Percentiles rank a stretch among this genome's conserved stretches.
Evolutionary conservation across 1,140 invertebrate genomes (phyloP).

Genomic region (Tetragnatha versicolor): DNA sequence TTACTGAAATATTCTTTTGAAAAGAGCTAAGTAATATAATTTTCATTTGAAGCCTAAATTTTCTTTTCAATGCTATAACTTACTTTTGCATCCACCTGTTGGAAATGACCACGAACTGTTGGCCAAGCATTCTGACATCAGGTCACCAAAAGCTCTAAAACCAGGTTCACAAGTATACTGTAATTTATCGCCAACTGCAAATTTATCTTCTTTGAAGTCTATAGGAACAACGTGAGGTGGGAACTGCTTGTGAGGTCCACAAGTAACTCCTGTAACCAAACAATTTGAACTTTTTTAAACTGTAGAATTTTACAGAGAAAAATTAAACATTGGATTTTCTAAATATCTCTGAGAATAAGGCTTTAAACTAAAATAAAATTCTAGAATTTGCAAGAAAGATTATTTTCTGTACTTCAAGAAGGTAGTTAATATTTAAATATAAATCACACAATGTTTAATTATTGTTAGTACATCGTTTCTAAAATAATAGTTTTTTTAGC

Average conservation of each 20-base stretch:
- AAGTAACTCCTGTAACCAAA: constrained; percentile 50
- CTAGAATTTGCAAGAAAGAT: too few species aligned
- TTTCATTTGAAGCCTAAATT: too few species aligned
- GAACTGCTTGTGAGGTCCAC: constrained; percentile 40
- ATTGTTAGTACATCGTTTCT: too few species aligned
- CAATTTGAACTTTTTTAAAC: too few species aligned
- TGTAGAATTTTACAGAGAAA: too few species aligned
- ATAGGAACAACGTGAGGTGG: constrained; percentile 30
- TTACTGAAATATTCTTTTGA: neutral
- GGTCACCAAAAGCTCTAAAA: constrained; percentile 66
- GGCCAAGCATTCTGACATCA: constrained; percentile 65
- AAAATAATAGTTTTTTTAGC: too few species aligned
- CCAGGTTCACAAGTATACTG: constrained; percentile 62
- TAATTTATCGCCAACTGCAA: constrained; percentile 59
- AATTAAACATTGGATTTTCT: too few species aligned
- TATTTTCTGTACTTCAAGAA: too few species aligned
- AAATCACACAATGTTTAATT: too few species aligned
- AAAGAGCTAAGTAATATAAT: neutral
- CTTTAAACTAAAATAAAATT: too few species aligned
- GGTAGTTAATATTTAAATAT: too few species aligned
- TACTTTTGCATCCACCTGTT: constrained; percentile 68
- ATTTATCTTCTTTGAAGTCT: constrained; percentile 40
- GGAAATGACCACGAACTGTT: constrained; percentile 69
- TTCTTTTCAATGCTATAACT: constrained; percentile 57
- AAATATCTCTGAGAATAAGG: too few species aligned